Conservation (phyloP, 2,797 vertebrate genomes). For the Bryconaethiops microstoma region DNA sequence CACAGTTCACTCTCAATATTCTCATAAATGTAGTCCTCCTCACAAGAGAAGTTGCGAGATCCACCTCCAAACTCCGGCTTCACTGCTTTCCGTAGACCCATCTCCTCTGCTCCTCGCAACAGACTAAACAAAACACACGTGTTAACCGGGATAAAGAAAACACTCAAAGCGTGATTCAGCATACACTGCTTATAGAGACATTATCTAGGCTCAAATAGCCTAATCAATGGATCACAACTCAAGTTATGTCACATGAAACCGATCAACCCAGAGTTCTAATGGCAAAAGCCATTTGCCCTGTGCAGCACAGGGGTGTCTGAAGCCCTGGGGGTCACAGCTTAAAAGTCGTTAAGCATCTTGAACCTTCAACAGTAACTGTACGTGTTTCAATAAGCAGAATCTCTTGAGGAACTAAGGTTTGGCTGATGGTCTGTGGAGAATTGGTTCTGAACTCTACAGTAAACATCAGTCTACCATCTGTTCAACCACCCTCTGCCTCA, state of each 20-base stretch:
- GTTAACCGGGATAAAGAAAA: background rate
- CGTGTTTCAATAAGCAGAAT: slow-evolving; percentile 5
- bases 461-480: slow-evolving; percentile 57
- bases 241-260: background rate
- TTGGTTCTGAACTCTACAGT: slow-evolving; percentile 32
- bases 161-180: background rate
- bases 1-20: slow-evolving; percentile 95
- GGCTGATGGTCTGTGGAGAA: slow-evolving; percentile 32
- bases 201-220: background rate
- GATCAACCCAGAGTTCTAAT: background rate
- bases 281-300: background rate
- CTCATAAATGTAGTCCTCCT: slow-evolving; percentile 97
- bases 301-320: background rate
- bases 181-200: background rate
- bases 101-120: slow-evolving; percentile 92
- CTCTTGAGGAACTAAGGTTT: slow-evolving; percentile 3
- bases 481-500: slow-evolving; percentile 60
- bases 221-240: background rate
- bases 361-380: slow-evolving; percentile 7
- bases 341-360: background rate
- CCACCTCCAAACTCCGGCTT: slow-evolving; percentile 93
- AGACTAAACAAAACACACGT: slow-evolving; percentile 74
- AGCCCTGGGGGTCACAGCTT: background rate
- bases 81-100: slow-evolving; percentile 89
- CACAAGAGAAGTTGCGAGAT: slow-evolving; percentile 90